Conservation (phyloP, 2,888 invertebrate genomes). For the Phyllotreta striolata region DNA sequence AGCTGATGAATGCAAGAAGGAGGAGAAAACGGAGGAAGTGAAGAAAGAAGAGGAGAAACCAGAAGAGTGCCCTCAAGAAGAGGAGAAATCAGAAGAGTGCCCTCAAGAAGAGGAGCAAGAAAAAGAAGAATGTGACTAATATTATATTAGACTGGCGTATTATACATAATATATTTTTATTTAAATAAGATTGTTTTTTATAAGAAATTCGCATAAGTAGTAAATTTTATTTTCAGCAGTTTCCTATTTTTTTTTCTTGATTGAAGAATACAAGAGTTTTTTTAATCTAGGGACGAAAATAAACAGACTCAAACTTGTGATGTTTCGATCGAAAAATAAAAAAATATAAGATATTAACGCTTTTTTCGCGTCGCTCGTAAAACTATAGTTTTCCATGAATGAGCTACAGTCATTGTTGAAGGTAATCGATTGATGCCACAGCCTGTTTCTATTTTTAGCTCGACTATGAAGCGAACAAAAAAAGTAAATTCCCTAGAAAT, state of each 20-base stretch:
- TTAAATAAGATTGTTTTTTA: not conserved
- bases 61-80: too few relatives aligned
- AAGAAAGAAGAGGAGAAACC: not conserved
- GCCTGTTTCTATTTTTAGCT: slow-evolving; percentile 35
- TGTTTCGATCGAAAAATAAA: not conserved
- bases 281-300: not conserved
- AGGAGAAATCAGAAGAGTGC: not conserved
- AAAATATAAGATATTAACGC: not conserved
- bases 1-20: not conserved
- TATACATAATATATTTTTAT: not conserved
- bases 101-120: not conserved
- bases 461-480: slow-evolving; percentile 27
- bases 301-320: not conserved
- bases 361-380: not conserved
- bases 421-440: slow-evolving; percentile 30
- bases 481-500: slow-evolving; percentile 20
- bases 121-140: slow-evolving; percentile 8
- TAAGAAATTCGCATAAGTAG: too few relatives aligned
- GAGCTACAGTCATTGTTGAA: slow-evolving; percentile 34
- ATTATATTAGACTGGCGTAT: not conserved
- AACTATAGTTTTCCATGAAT: slow-evolving; percentile 35
- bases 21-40: not conserved
- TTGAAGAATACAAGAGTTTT: not conserved
- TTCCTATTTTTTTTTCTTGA: too few relatives aligned
- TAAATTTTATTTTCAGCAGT: too few relatives aligned